Evolutionary conservation across 2,797 vertebrate species (phyloP).

Genomic region (Lithobates sylvaticus): DNA sequence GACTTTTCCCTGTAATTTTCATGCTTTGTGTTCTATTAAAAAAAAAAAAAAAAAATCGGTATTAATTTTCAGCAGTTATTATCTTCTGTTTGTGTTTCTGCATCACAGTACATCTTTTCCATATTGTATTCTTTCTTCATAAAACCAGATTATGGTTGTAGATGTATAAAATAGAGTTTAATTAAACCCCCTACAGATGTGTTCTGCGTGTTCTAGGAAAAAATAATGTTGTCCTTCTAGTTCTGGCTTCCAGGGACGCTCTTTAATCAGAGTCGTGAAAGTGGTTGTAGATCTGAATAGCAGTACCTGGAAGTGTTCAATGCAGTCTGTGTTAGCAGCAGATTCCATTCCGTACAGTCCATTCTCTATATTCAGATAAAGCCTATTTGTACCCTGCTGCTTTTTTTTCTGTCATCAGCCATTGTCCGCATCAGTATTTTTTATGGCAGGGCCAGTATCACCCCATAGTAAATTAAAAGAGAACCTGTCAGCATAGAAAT

Average conservation of each 20-base stretch:
- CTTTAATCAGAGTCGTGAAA: slow-evolving; percentile 1
- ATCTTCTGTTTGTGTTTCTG: neutral
- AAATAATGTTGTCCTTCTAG: slow-evolving; percentile 7
- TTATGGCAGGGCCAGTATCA: neutral
- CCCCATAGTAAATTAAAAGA: neutral
- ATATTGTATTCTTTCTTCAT: neutral
- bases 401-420: neutral
- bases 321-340: neutral
- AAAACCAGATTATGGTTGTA: neutral
- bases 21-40: too few species aligned
- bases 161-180: slow-evolving; percentile 4
- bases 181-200: slow-evolving; percentile 7
- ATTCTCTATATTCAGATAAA: neutral
- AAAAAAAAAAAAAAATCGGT: neutral
- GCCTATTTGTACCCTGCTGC: neutral
- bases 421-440: neutral
- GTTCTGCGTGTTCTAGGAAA: neutral
- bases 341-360: neutral
- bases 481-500: too few species aligned
- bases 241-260: neutral
- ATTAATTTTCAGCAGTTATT: neutral
- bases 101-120: neutral
- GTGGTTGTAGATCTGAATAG: neutral
- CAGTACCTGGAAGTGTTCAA: neutral
- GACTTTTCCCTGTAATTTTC: neutral